Evolutionary conservation across 2,888 invertebrate species (phyloP).

Genomic region (Thera obeliscata): DNA sequence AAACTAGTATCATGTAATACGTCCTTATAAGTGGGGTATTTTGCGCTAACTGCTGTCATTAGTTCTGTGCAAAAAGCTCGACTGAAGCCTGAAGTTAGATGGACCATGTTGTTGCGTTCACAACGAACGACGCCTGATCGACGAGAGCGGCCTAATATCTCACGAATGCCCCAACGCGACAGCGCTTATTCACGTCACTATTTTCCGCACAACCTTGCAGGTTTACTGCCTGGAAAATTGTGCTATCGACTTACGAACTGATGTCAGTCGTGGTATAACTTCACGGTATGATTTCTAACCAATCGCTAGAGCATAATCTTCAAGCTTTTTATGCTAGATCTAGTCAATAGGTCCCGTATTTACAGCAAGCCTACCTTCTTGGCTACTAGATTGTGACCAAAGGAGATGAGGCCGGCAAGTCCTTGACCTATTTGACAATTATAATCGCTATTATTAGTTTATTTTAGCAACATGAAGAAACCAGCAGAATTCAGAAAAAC

Average conservation of each 20-base stretch:
- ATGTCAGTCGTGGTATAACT: not conserved
- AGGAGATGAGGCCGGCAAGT: not conserved
- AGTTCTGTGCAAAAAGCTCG: conserved; percentile 48
- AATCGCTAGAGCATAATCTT: not conserved
- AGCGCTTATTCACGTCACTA: conserved; percentile 27
- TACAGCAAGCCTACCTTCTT: not conserved
- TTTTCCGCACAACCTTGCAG: conserved; percentile 26
- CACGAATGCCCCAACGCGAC: conserved; percentile 57
- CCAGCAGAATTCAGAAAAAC: too few species aligned
- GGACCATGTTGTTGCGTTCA: conserved; percentile 51
- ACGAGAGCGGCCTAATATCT: conserved; percentile 68
- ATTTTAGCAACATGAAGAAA: too few species aligned
- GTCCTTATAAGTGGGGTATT: conserved; percentile 18
- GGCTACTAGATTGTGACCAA: not conserved
- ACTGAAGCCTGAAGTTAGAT: conserved; percentile 35
- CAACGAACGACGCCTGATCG: conserved; percentile 57
- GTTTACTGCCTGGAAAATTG: conserved; percentile 17
- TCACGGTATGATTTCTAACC: too few species aligned
- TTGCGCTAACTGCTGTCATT: conserved; percentile 42
- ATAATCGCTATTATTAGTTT: too few species aligned
- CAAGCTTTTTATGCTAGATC: not conserved
- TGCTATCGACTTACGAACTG: not conserved
- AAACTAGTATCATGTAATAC: not conserved
- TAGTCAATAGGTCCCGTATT: not conserved
- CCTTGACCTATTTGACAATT: too few species aligned